Evolutionary conservation across 2,888 invertebrate genomes (phyloP), one percentile per base, ranked within the genome.

Genomic region (Lucinisca nassula): DNA sequence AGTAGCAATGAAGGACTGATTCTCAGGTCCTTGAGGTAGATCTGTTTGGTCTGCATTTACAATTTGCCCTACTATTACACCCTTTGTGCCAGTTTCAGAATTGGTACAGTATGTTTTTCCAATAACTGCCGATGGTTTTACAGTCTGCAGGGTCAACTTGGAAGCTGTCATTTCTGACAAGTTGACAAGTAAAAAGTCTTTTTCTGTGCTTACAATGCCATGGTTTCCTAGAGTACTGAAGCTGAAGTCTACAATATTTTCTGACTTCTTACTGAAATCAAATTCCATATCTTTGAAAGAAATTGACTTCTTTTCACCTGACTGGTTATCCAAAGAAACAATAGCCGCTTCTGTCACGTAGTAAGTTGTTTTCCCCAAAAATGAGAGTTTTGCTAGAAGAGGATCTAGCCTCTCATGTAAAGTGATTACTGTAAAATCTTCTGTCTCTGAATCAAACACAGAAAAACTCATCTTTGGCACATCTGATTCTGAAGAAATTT

Each of bases 1-100:
- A 12, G 82, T 27, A 49, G 75, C 77, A 14, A 90, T 73, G 84
- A 87, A 92, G 32, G 83, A 78, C 21, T 83, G 84, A 51, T 77
- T 85, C 12, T 76, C 73, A n/a, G 88, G 88, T n/a, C 78, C 86
- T 27, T 88, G 88, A 27, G 75, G 45, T 10, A 32, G 6, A 61
- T 86, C 89, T 21, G 30, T 79, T 4, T 49, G 27, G 17, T 38
- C 24, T 35, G 88, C 80, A 58, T 84, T 78, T 1, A 30, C 40
- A 6, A 88, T 67, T 40, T 40, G 30, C 45, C 90, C 90, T 24
- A 80, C 45, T 17, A 80, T 79, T 32, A 90, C 10, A n/a, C 82
- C 61, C 35, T 82, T 79, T n/a, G 77, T 49, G 8, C 55, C 75
- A 67, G 81, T 74, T 30, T 84, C 55, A 24, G 79, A 45, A 77